Conservation (phyloP, 2,888 invertebrate genomes). For the Drosophila picticornis region DNA sequence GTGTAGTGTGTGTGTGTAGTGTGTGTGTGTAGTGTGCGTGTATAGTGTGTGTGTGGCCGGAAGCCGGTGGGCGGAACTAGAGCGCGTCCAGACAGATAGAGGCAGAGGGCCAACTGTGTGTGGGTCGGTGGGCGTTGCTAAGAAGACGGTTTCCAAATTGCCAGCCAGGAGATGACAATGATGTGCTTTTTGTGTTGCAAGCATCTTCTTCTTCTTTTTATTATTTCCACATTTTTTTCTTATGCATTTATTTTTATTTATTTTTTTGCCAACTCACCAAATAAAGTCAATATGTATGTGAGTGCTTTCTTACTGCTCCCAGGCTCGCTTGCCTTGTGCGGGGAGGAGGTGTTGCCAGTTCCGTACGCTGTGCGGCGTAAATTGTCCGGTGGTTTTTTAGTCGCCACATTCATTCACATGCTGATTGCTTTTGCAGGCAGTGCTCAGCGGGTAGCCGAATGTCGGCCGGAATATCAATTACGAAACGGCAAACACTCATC, state of each 20-base stretch:
- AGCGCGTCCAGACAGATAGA: conserved; percentile 77
- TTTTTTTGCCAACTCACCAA: conserved; percentile 75
- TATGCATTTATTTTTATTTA: conserved; percentile 39
- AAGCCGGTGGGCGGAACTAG: conserved; percentile 80
- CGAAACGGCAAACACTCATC: conserved; percentile 39
- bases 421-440: conserved; percentile 50
- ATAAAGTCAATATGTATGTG: conserved; percentile 26
- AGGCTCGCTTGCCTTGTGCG: conserved; percentile 4
- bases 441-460: conserved; percentile 62
- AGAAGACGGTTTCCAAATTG: conserved; percentile 52
- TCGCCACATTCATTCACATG: conserved; percentile 30
- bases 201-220: conserved; percentile 70
- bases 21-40: no score
- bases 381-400: conserved; percentile 71
- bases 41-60: conserved; percentile 54
- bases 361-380: conserved; percentile 69
- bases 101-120: conserved; percentile 40
- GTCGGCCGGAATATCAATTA: conserved; percentile 76
- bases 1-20: background rate
- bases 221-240: conserved; percentile 44
- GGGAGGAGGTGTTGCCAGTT: conserved; percentile 49
- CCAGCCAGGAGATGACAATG: conserved; percentile 64
- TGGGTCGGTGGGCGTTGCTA: conserved; percentile 63
- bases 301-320: conserved; percentile 3
- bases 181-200: conserved; percentile 70